phyloP scores from a whole-genome alignment of 2,113 vertebrate genomes.

The Ictalurus punctatus region DNA sequence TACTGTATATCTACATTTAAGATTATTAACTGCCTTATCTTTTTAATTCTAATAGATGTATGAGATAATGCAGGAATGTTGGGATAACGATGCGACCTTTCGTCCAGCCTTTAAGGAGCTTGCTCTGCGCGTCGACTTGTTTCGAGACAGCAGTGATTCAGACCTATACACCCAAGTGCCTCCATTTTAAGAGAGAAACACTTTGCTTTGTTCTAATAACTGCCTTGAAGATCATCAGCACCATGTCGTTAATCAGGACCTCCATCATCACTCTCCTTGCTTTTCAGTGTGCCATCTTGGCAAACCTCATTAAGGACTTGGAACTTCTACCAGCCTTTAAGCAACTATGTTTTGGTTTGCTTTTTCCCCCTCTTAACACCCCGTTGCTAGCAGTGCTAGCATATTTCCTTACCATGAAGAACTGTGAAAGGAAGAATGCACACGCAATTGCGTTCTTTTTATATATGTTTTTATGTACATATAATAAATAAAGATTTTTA shows the following conservation, averaged over 20 bases:
- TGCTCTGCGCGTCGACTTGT: slow-evolving; percentile 79
- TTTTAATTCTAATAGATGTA: slow-evolving; percentile 76
- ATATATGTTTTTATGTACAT: slow-evolving; percentile 60
- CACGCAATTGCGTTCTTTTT: slow-evolving; percentile 49
- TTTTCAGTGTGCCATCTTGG: slow-evolving; percentile 38
- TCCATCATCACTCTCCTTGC: background rate
- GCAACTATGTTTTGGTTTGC: slow-evolving; percentile 18
- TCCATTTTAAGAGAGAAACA: slow-evolving; percentile 43
- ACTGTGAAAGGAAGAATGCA: slow-evolving; percentile 48
- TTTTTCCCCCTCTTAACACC: background rate
- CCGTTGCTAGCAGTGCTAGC: slow-evolving; percentile 52
- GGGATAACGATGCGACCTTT: slow-evolving; percentile 79
- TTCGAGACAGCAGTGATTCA: slow-evolving; percentile 76
- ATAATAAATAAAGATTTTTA: slow-evolving; percentile 66
- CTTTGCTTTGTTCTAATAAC: slow-evolving; percentile 2
- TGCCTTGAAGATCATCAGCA: slow-evolving; percentile 25
- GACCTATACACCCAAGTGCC: slow-evolving; percentile 53
- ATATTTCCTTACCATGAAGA: slow-evolving; percentile 30
- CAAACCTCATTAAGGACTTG: slow-evolving; percentile 36
- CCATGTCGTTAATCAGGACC: slow-evolving; percentile 1
- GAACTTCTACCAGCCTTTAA: slow-evolving; percentile 35
- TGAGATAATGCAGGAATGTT: slow-evolving; percentile 89
- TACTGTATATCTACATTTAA: background rate
- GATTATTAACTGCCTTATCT: background rate
- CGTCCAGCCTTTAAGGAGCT: slow-evolving; percentile 87